Base-by-base conservation (phyloP, 2,797 vertebrate genomes). In the Helarctos malayanus region DNA sequence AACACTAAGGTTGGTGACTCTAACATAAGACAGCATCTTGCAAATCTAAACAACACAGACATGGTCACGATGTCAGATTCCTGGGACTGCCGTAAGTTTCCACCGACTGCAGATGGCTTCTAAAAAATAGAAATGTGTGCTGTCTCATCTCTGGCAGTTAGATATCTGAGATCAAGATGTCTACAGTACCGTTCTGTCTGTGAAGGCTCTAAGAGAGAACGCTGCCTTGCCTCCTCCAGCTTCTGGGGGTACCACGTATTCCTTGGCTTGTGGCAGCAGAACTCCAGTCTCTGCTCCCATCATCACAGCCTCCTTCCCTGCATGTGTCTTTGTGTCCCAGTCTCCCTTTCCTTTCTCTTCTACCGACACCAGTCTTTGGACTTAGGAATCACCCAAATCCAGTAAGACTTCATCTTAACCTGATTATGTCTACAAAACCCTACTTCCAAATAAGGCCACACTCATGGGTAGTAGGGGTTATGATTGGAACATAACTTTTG, bases 361-460 rank as follows among this genome's bases (percentile, higher is more conserved):
- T 59, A 59, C 4, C 71, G 35, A 90, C 21, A 41, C 41, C 3
- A 71, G 61, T 49, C 57, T 23, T 52, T 47, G 65, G 19, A 78
- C 73, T 32, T 87, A 82, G 47, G 16, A 25, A 35, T 38, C 8
- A 35, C 29, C 38, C 41, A 83, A 83, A 71, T 65, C 35, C 29
- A 29, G 8, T 65, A 82, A 59, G 69, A 82, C 9, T 59, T 65
- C 56, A 45, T 73, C 38, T 93, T 91, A 89, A 84, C 63, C 76
- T 84, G 21, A 75, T 76, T 76, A 59, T 12, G 78, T 83, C 29
- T 73, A 12, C 45, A 56, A 79, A 57, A 29, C 13, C 25, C 23
- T 65, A 61, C 76, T 94, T 97, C 45, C 3, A 89, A 91, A 89
- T 76, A 68, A 81, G 63, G 9, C 76, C 65, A 80, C 27, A 25